These are phyloP conservation scores for Tretioscincus oriximinensis DNA, from an alignment of 2,113 vertebrate genomes.

Conservation along the genomic window DNA sequence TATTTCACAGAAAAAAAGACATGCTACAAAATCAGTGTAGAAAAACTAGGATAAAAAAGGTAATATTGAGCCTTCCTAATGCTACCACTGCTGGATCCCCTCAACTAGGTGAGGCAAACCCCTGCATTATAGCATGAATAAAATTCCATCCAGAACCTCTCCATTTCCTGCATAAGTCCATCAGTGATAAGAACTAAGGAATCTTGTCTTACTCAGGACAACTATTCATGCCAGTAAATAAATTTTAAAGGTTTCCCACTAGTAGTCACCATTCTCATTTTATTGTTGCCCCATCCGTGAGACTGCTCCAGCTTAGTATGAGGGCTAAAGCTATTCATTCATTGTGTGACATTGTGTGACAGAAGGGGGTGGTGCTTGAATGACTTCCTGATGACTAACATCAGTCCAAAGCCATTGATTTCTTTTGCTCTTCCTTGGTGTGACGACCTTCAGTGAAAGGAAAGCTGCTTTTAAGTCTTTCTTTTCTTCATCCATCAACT, in stretches of 20 bases:
- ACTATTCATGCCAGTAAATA: background rate
- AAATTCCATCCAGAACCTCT: too few species aligned
- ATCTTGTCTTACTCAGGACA: background rate
- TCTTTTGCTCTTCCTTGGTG: constrained; percentile 20
- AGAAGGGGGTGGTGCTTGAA: constrained; percentile 43
- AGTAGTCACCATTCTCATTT: constrained; percentile 30
- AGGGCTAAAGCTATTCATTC: constrained; percentile 53
- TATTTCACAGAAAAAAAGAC: too few species aligned
- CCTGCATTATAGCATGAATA: too few species aligned
- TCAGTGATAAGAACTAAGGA: too few species aligned
- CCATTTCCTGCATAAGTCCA: too few species aligned
- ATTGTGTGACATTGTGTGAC: constrained; percentile 63
- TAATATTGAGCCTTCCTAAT: too few species aligned
- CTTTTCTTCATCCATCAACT: background rate
- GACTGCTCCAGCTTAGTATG: constrained; percentile 22
- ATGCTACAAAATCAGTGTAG: too few species aligned
- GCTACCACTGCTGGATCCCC: too few species aligned
- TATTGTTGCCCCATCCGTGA: constrained; percentile 49
- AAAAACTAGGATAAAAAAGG: too few species aligned
- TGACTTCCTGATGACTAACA: constrained; percentile 62
- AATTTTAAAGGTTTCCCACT: background rate
- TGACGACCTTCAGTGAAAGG: constrained; percentile 55
- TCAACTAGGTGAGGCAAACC: too few species aligned
- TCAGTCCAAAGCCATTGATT: constrained; percentile 55
- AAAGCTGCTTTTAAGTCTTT: background rate